Conservation (phyloP, 2,113 vertebrate genomes). For the Anas platyrhynchos region DNA sequence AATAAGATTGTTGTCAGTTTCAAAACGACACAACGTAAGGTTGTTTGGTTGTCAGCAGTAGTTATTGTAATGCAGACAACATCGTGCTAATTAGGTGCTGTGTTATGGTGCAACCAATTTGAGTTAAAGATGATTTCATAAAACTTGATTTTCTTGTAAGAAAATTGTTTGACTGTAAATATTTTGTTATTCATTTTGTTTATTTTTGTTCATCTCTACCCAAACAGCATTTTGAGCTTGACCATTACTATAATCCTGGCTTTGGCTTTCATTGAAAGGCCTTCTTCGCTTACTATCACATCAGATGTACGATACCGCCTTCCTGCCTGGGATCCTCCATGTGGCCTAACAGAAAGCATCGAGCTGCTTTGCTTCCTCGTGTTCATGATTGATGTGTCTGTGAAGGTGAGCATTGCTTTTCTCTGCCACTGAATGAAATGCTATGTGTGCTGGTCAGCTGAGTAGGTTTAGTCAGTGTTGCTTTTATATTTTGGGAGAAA, state of each 20-base stretch:
- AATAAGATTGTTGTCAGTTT: neutral
- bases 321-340: constrained; percentile 83
- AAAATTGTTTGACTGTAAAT: neutral
- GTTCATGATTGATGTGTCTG: constrained; percentile 80
- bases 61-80: neutral
- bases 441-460: neutral
- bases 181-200: neutral
- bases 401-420: constrained; percentile 81
- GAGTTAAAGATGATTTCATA: neutral
- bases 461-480: neutral
- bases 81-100: neutral
- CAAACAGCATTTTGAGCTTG: constrained; percentile 78
- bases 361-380: constrained; percentile 88
- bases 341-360: constrained; percentile 85
- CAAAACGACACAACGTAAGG: neutral
- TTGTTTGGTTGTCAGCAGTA: neutral
- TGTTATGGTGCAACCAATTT: neutral
- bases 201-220: neutral
- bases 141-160: neutral
- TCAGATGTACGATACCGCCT: constrained; percentile 84
- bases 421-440: rapidly evolving
- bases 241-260: constrained; percentile 85
- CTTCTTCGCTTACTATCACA: constrained; percentile 85
- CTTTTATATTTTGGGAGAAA: neutral
- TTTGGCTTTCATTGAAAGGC: constrained; percentile 90